Conservation (phyloP, 2,797 vertebrate genomes). For the Rhodeus uyekii region DNA sequence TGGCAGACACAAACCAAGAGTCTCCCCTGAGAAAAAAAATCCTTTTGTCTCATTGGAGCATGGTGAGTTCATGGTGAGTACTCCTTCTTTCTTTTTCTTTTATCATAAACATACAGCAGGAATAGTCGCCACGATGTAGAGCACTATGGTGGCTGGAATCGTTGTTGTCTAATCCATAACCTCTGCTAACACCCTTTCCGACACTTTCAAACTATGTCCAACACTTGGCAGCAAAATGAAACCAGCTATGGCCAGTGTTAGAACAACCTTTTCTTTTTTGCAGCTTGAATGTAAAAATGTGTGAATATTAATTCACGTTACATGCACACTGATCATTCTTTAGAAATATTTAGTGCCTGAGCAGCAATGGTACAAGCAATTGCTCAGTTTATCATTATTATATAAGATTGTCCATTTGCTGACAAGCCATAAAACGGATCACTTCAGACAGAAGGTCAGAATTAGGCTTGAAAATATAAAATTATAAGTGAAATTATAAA, state of each 20-base stretch:
- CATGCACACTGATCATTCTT: not conserved
- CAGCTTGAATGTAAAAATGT: conserved; percentile 31
- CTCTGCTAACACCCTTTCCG: conserved; percentile 48
- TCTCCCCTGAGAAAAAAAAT: conserved; percentile 62
- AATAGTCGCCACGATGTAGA: conserved; percentile 68
- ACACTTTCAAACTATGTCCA: conserved; percentile 54
- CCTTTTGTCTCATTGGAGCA: conserved; percentile 69
- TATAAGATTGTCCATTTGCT: no score
- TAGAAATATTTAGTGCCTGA: not conserved
- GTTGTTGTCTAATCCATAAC: conserved; percentile 44
- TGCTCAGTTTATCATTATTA: no score
- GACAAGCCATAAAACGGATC: no score
- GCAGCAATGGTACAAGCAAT: no score
- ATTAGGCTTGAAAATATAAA: no score
- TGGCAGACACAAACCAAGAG: conserved; percentile 33
- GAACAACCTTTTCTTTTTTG: not conserved
- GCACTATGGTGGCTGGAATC: conserved; percentile 57
- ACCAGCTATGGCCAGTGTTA: conserved; percentile 56
- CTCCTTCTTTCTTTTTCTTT: not conserved
- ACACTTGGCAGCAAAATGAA: conserved; percentile 50
- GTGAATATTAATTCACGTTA: conserved; percentile 45
- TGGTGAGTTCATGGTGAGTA: conserved; percentile 66
- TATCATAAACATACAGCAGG: conserved; percentile 28
- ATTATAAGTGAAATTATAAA: no score
- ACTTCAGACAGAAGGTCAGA: no score